These are phyloP conservation scores for Lemur catta DNA, from an alignment of 2,797 vertebrate genomes.

Conservation along the genomic window DNA sequence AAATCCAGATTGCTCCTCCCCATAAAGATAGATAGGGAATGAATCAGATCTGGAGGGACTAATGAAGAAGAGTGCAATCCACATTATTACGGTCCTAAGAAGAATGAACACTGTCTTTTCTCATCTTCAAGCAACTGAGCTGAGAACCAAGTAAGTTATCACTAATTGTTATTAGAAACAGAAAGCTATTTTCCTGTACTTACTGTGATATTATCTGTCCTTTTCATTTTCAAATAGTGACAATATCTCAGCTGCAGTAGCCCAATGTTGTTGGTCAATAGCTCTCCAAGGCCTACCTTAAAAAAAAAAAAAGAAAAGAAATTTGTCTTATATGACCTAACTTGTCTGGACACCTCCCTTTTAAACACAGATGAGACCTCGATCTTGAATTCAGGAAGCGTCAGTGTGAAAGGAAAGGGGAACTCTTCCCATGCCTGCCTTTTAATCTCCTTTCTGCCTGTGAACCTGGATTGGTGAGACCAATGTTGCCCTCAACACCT, in stretches of 20 bases:
- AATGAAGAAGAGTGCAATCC: accelerated
- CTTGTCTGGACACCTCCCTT: background rate
- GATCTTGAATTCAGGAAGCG: background rate
- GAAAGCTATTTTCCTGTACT: background rate
- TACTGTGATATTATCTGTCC: background rate
- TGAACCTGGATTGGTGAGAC: background rate
- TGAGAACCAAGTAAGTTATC: background rate
- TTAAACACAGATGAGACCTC: background rate
- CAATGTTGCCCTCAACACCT: no score
- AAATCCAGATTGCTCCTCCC: background rate
- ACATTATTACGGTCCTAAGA: background rate
- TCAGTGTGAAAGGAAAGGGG: background rate
- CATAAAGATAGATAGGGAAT: background rate
- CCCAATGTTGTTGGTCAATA: background rate
- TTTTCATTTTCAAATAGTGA: background rate
- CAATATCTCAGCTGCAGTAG: background rate
- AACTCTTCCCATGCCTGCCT: background rate
- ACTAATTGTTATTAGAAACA: background rate
- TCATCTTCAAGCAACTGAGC: background rate
- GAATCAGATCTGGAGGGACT: background rate
- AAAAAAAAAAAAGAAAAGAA: background rate
- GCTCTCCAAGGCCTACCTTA: background rate
- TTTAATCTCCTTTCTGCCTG: background rate
- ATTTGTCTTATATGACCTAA: background rate
- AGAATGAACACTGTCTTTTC: background rate